Conservation (phyloP, 1,140 invertebrate species). For the Diachasmimorpha longicaudata region DNA sequence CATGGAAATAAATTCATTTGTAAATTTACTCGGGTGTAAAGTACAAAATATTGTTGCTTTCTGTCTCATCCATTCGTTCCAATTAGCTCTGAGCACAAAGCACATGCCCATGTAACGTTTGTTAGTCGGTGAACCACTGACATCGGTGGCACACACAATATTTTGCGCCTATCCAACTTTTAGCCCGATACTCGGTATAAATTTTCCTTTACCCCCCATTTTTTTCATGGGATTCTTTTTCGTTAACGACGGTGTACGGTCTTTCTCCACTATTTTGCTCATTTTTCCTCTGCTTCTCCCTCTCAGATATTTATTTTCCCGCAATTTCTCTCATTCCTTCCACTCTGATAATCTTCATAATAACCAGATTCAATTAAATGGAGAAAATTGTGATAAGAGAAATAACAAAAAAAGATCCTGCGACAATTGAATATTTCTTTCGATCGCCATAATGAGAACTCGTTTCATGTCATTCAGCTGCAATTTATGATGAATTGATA, state of each 20-base stretch:
- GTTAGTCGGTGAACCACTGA: constrained; percentile 14
- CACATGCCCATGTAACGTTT: constrained; percentile 9
- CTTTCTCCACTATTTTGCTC: neutral
- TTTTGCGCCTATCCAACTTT: constrained; percentile 6
- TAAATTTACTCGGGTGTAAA: neutral
- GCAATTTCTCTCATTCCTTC: neutral
- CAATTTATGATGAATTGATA: too few species aligned
- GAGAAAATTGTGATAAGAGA: neutral
- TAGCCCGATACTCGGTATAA: neutral
- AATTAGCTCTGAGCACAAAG: constrained; percentile 27
- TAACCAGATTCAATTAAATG: neutral
- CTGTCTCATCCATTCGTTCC: constrained; percentile 26
- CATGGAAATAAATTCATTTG: neutral
- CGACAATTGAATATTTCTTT: too few species aligned
- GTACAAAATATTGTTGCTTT: neutral
- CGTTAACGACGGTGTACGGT: neutral
- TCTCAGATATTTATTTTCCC: neutral
- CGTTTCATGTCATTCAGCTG: too few species aligned
- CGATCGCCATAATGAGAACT: too few species aligned
- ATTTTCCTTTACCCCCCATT: neutral
- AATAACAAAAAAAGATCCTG: neutral
- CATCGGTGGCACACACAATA: constrained; percentile 23
- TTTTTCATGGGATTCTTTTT: neutral
- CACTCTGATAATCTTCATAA: neutral
- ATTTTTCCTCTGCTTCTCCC: neutral